These are phyloP conservation scores for Ciconia boyciana DNA, from an alignment of 2,113 vertebrate genomes.

Conservation along the genomic window DNA sequence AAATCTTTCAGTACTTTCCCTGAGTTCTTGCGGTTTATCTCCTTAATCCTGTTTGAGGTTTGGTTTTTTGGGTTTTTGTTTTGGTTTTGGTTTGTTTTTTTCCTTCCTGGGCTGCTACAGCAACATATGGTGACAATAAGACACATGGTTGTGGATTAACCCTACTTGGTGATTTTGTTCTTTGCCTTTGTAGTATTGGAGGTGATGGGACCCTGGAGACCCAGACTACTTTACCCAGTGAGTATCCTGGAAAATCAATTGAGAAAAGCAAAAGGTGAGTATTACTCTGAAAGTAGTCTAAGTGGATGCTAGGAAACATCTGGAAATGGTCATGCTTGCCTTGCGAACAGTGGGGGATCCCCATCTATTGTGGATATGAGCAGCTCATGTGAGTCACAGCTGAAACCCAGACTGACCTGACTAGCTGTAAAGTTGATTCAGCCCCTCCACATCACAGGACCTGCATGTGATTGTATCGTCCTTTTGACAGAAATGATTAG, in stretches of 20 bases:
- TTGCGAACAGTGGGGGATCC: background rate
- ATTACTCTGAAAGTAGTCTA: background rate
- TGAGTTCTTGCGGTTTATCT: slow-evolving; percentile 4
- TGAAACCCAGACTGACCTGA: background rate
- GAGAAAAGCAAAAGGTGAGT: background rate
- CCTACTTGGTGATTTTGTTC: background rate
- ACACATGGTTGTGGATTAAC: slow-evolving; percentile 17
- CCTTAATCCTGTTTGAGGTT: background rate
- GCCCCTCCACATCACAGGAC: background rate
- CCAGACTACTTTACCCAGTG: slow-evolving; percentile 90
- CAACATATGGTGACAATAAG: background rate
- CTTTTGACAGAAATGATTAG: background rate
- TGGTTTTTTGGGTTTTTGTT: background rate
- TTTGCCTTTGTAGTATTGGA: slow-evolving; percentile 79
- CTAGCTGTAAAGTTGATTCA: background rate
- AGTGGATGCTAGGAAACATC: background rate
- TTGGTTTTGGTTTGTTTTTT: too few species aligned
- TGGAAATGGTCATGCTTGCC: background rate
- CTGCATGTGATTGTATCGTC: background rate
- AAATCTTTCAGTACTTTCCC: background rate
- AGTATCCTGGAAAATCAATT: slow-evolving; percentile 58
- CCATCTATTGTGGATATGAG: background rate
- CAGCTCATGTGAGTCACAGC: background rate
- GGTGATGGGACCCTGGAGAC: slow-evolving; percentile 83
- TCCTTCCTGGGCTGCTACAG: background rate